A percentile compares a stretch with the other conserved stretches of the same genome.
These are phyloP conservation scores for Nudaria mundana DNA, from an alignment of 2,888 invertebrate genomes.

Conservation along the genomic window DNA sequence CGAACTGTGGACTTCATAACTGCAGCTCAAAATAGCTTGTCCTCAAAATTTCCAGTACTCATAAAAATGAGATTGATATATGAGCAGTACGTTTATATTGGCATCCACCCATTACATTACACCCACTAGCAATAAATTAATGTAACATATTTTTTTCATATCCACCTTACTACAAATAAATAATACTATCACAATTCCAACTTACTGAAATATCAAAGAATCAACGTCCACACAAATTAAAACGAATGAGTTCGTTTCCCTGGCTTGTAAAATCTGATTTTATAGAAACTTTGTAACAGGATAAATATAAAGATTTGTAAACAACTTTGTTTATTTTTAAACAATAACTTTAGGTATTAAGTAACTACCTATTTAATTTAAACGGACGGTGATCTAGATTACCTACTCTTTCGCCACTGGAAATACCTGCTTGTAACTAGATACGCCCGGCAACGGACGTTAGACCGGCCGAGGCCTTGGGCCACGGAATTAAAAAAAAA, in stretches of 20 bases:
- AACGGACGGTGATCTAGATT: too few species aligned
- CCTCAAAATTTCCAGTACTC: slow-evolving; percentile 54
- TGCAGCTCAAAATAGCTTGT: slow-evolving; percentile 55
- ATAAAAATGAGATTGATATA: slow-evolving; percentile 70
- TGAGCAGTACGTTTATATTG: slow-evolving; percentile 54
- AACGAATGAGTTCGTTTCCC: background rate
- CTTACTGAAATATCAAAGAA: slow-evolving; percentile 9
- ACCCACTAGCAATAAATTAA: slow-evolving; percentile 30
- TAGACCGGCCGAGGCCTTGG: too few species aligned
- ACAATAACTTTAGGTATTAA: too few species aligned
- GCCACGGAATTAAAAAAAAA: too few species aligned
- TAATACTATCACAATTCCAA: slow-evolving; percentile 18
- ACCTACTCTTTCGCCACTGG: too few species aligned
- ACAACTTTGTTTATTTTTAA: too few species aligned
- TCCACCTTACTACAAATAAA: slow-evolving; percentile 23
- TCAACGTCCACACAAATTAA: background rate
- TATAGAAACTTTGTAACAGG: too few species aligned
- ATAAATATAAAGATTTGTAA: too few species aligned
- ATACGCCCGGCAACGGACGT: too few species aligned
- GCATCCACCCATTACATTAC: slow-evolving; percentile 52
- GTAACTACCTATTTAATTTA: too few species aligned
- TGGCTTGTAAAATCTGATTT: background rate
- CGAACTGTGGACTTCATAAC: slow-evolving; percentile 60
- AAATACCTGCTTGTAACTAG: too few species aligned
- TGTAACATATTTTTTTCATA: slow-evolving; percentile 32